These are phyloP conservation scores for Pteronura brasiliensis DNA, from an alignment of 2,113 vertebrate genomes.

Conservation along the genomic window DNA sequence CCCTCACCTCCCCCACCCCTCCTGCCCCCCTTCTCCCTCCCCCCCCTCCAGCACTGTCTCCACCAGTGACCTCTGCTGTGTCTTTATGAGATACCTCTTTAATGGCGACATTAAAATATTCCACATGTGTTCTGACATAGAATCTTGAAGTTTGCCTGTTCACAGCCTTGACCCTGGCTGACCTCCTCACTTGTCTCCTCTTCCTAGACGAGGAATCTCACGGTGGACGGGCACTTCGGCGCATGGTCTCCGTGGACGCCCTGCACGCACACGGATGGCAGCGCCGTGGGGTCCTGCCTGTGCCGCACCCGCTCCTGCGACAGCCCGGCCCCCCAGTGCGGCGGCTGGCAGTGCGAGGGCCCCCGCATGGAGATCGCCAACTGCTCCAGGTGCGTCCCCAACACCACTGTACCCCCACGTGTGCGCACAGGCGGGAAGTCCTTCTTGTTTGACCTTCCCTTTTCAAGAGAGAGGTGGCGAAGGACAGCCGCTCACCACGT, in stretches of 20 bases:
- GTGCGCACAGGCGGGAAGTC: rapidly evolving
- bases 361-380: conserved; percentile 94
- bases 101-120: background rate
- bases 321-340: conserved; percentile 92
- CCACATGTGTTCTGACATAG: rapidly evolving
- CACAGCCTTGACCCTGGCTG: background rate
- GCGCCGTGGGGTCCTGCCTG: conserved; percentile 88
- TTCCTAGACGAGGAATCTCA: conserved; percentile 92
- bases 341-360: conserved; percentile 92
- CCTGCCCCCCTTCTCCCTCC: rapidly evolving
- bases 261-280: conserved; percentile 90
- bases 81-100: background rate
- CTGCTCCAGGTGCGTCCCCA: conserved; percentile 91
- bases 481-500: background rate
- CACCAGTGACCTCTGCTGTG: background rate
- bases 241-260: conserved; percentile 90
- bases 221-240: conserved; percentile 92
- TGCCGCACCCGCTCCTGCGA: conserved; percentile 93
- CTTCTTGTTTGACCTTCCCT: background rate
- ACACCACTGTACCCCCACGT: rapidly evolving
- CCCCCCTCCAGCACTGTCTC: background rate
- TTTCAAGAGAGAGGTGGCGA: background rate
- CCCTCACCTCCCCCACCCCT: rapidly evolving
- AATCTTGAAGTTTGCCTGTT: rapidly evolving
- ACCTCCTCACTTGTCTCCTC: background rate